Percentiles rank a stretch among this genome's conserved stretches.
These are phyloP conservation scores for Morphnarchus princeps DNA, from an alignment of 2,113 vertebrate species.

Conservation along the genomic window DNA sequence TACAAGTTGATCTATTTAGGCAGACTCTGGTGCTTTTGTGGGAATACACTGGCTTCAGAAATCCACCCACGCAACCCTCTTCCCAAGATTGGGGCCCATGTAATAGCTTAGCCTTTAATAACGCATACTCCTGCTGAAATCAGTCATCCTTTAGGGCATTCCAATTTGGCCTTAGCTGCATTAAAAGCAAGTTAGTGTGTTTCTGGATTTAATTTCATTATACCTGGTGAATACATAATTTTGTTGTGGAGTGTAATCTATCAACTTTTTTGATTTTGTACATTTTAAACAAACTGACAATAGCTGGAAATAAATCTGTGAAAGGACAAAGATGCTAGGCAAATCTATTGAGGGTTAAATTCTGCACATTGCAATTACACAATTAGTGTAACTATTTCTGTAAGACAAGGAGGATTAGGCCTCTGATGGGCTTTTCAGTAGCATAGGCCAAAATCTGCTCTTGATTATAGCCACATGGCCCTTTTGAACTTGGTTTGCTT, in stretches of 20 bases:
- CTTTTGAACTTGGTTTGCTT: background rate
- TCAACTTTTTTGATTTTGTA: background rate
- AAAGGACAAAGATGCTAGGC: background rate
- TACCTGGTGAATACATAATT: background rate
- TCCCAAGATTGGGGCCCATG: background rate
- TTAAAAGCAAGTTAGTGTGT: background rate
- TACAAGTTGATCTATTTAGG: background rate
- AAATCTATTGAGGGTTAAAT: background rate
- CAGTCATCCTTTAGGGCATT: background rate
- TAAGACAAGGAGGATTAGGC: slow-evolving; percentile 38
- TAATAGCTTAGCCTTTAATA: background rate
- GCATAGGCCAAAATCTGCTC: slow-evolving; percentile 20
- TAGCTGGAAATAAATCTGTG: background rate
- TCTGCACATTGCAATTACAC: background rate
- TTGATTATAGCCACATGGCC: slow-evolving; percentile 15
- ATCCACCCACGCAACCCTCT: background rate
- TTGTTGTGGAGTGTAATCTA: background rate
- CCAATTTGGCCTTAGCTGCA: background rate
- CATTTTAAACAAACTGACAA: background rate
- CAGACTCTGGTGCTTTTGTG: background rate
- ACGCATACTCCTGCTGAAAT: background rate
- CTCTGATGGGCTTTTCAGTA: slow-evolving; percentile 34
- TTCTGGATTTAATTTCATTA: background rate
- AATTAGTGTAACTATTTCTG: slow-evolving; percentile 44
- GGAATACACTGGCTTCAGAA: background rate